These are phyloP conservation scores for Prosopocoilus inquinatus DNA, from an alignment of 2,888 invertebrate genomes.

Conservation along the genomic window DNA sequence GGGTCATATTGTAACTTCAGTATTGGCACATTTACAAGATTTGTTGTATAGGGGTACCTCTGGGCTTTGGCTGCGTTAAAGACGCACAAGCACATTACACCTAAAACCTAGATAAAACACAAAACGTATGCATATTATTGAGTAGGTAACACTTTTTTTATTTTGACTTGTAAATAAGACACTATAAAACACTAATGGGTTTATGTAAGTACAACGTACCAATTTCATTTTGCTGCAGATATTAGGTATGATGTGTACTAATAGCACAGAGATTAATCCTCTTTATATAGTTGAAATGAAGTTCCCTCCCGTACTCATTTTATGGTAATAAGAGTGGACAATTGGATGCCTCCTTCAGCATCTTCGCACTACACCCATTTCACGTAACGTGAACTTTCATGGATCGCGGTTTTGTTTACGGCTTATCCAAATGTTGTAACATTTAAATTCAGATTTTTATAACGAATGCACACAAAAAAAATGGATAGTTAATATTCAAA, in stretches of 20 bases:
- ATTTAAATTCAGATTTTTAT: too few species aligned
- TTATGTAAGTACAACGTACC: constrained; percentile 8
- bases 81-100: constrained; percentile 9
- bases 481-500: too few species aligned
- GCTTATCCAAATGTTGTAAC: too few species aligned
- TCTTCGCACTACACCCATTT: neutral
- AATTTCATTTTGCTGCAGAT: constrained; percentile 16
- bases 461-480: too few species aligned
- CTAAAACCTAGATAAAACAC: constrained; percentile 10
- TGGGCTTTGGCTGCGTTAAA: constrained; percentile 13
- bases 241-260: constrained; percentile 1
- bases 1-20: constrained; percentile 53
- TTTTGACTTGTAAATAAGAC: neutral
- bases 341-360: constrained; percentile 8
- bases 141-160: neutral
- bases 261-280: neutral
- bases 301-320: constrained; percentile 6
- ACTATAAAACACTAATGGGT: neutral
- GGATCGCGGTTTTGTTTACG: too few species aligned
- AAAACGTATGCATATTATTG: neutral
- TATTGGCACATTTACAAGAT: constrained; percentile 50
- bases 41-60: constrained; percentile 15
- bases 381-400: too few species aligned
- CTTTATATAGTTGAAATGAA: constrained; percentile 10
- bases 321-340: constrained; percentile 15